Percentiles rank a stretch among this genome's conserved stretches.
Conservation (phyloP, 2,888 invertebrate species). For the Polyommatus icarus region DNA sequence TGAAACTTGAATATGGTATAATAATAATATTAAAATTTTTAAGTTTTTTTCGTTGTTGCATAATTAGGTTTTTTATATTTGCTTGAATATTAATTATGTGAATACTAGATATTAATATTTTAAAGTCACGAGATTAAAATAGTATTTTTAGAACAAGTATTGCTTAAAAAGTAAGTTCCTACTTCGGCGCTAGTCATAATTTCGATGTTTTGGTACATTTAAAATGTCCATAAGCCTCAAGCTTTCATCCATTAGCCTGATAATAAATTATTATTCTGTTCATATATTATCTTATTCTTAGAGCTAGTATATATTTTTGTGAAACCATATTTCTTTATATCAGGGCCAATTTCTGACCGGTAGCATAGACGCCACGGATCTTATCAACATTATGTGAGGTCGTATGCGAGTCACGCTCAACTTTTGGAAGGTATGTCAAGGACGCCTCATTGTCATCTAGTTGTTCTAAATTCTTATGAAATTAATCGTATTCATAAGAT, state of each 20-base stretch:
- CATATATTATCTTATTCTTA: background rate
- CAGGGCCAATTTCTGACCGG: slow-evolving; percentile 2
- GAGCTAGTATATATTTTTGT: background rate
- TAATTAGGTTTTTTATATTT: too few species aligned
- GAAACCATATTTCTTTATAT: background rate
- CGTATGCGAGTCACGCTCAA: slow-evolving; percentile 17
- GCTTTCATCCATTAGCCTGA: too few species aligned
- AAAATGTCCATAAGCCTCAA: too few species aligned
- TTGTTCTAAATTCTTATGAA: background rate
- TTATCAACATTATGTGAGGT: slow-evolving; percentile 8
- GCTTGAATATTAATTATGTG: too few species aligned
- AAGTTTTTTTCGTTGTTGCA: background rate
- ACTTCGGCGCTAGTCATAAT: too few species aligned
- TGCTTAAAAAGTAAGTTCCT: too few species aligned
- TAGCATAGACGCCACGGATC: slow-evolving; percentile 7
- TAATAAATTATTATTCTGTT: background rate
- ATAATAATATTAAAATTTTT: background rate
- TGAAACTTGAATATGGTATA: background rate
- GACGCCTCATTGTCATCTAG: slow-evolving; percentile 14
- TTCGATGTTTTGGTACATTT: too few species aligned
- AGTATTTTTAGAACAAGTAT: too few species aligned
- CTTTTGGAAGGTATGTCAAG: slow-evolving; percentile 17
- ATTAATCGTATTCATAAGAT: background rate
- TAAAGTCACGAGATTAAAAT: too few species aligned
- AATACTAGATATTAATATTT: too few species aligned